These are phyloP conservation scores for Calliopum simillimum DNA, from an alignment of 2,888 invertebrate species.

Conservation along the genomic window DNA sequence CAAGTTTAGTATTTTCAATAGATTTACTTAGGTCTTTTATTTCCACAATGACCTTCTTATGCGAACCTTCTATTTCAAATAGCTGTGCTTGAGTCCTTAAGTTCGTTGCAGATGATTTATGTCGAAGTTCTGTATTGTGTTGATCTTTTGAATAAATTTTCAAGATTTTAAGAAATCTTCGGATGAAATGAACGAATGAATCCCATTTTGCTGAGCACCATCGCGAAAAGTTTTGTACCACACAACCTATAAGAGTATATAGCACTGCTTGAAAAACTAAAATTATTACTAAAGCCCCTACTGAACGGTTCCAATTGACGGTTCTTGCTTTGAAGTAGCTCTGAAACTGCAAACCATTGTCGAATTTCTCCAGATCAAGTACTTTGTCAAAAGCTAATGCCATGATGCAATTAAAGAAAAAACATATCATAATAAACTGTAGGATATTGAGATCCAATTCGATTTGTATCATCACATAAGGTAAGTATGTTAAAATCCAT, in stretches of 20 bases:
- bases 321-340: slow-evolving; percentile 61
- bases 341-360: slow-evolving; percentile 42
- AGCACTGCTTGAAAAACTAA: slow-evolving; percentile 73
- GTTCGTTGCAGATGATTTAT: no score
- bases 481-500: slow-evolving; percentile 79
- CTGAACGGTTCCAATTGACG: slow-evolving; percentile 43
- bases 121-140: no score
- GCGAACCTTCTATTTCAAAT: slow-evolving; percentile 69
- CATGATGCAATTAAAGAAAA: slow-evolving; percentile 82
- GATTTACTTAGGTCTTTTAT: slow-evolving; percentile 72
- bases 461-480: slow-evolving; percentile 73
- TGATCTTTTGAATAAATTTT: no score
- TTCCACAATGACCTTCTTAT: slow-evolving; percentile 66
- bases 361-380: slow-evolving; percentile 68
- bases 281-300: slow-evolving; percentile 71
- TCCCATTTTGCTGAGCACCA: no score
- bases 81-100: no score
- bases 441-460: slow-evolving; percentile 68
- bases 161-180: no score
- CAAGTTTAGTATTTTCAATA: slow-evolving; percentile 75
- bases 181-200: no score
- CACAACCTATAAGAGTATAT: slow-evolving; percentile 75
- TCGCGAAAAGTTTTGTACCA: no score
- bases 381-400: slow-evolving; percentile 76
- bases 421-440: slow-evolving; percentile 65